Base-by-base conservation (phyloP, 2,888 invertebrate genomes). In the Platynereis dumerilii region DNA sequence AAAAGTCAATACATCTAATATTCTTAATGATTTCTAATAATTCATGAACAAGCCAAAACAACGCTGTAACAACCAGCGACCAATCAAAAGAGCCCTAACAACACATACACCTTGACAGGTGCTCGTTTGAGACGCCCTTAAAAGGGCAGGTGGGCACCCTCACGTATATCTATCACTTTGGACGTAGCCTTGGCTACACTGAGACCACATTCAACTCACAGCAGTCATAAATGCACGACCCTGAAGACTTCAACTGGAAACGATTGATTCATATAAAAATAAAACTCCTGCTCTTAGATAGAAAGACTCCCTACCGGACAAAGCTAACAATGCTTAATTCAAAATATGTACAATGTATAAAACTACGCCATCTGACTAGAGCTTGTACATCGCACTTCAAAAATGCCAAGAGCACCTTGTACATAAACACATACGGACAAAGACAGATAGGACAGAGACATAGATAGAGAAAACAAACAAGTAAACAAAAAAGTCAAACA, bases 351-450 rank as follows among this genome's bases (percentile, higher is more conserved):
- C 62, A 62, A 39, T 54, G 45, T 48, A 54, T 55, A 62, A 62
- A 62, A 62, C 62, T 62, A 62, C 39, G 55, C 62, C 39, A 42
- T 62, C 42, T 62, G 62, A 62, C 62, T 62, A 62, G 62, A 62
- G 39, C 62, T 62, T 54, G 34, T 34, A 34, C 34, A 34, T 12
- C 55, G 55, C 62, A 62, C 48, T 39, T 44, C 27, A 10, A 55
- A 62, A 62, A 34, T 62, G 62, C 62, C 62, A 62, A 39, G 55
- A 62, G 62, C 28, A 42, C 29, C 62, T 62, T 55, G 54, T 29
- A 62, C 34, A 22, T 15, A 42, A 28, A 39, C 12, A 27, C 29
- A 44, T 5, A 26, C 24, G 53, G 34, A n/a, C 27, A 20, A 27
- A 60, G 27, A 48, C 24, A 26, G 17, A 44, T 34, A 34, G n/a